Percentiles rank a stretch among this genome's conserved stretches.
Evolutionary conservation across 2,888 invertebrate species (phyloP).

Genomic region (Tridacna gigas): DNA sequence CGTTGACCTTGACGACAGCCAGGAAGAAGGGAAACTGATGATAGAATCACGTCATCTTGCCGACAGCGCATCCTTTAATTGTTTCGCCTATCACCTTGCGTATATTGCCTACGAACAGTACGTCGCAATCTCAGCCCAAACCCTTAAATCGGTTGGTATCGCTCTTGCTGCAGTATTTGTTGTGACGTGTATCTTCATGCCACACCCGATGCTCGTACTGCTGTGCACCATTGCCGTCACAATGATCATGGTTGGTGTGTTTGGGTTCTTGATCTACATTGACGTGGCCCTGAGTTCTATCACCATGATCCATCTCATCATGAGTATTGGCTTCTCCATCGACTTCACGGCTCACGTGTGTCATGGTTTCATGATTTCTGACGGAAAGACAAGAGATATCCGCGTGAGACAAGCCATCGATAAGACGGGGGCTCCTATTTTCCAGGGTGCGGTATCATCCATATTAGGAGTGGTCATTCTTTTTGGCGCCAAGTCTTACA

Average conservation of each 20-base stretch:
- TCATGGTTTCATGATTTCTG: slow-evolving; percentile 69
- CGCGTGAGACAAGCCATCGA: slow-evolving; percentile 62
- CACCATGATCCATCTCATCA: slow-evolving; percentile 80
- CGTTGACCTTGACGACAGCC: slow-evolving; percentile 94
- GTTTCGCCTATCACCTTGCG: slow-evolving; percentile 68
- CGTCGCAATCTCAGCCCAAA: slow-evolving; percentile 74
- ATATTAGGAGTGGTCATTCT: slow-evolving; percentile 69
- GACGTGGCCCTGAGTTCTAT: slow-evolving; percentile 75
- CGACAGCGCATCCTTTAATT: slow-evolving; percentile 62
- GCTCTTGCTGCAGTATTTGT: slow-evolving; percentile 76
- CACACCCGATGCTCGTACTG: slow-evolving; percentile 72
- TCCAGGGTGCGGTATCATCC: slow-evolving; percentile 71
- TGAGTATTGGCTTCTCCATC: slow-evolving; percentile 80
- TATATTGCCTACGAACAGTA: slow-evolving; percentile 80
- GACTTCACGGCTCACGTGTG: slow-evolving; percentile 78
- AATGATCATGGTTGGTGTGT: slow-evolving; percentile 76
- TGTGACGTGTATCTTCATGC: slow-evolving; percentile 77
- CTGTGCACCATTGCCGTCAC: slow-evolving; percentile 73
- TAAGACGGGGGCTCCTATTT: slow-evolving; percentile 65
- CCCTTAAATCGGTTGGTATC: slow-evolving; percentile 75
- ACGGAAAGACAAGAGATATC: slow-evolving; percentile 42
- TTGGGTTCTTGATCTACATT: slow-evolving; percentile 71
- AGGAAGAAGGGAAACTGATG: slow-evolving; percentile 74
- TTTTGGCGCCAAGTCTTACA: slow-evolving; percentile 51
- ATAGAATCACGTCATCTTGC: slow-evolving; percentile 70